phyloP scores from a whole-genome alignment of 2,797 vertebrate genomes.

The Steatocranus sp. region DNA sequence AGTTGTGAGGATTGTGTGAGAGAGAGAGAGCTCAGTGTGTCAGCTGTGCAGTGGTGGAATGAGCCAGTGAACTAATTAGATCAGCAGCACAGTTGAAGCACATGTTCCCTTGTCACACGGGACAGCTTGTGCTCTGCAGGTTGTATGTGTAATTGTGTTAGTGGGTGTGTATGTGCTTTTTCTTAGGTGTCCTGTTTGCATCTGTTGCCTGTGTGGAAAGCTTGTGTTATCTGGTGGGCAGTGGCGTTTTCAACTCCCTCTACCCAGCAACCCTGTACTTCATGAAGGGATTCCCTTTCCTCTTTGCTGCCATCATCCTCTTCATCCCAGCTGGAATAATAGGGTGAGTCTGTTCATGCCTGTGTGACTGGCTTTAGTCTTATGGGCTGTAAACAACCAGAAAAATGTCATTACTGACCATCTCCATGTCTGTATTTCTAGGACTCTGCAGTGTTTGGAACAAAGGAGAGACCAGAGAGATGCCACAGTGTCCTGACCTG shows the following conservation, averaged over 20 bases:
- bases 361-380: not conserved
- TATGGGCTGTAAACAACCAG: not conserved
- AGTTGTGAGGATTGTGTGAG: not conserved
- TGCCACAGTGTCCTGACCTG: slow-evolving; percentile 30
- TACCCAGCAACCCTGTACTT: slow-evolving; percentile 87
- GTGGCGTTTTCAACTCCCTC: slow-evolving; percentile 85
- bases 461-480: slow-evolving; percentile 41
- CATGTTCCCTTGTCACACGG: not conserved
- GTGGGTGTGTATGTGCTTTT: not conserved
- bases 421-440: slow-evolving; percentile 26
- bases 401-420: not conserved
- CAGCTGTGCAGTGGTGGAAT: not conserved
- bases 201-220: slow-evolving; percentile 86
- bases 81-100: not conserved
- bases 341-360: slow-evolving; percentile 73
- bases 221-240: slow-evolving; percentile 81
- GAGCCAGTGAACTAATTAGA: not conserved
- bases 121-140: not conserved
- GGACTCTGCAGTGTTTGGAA: slow-evolving; percentile 63
- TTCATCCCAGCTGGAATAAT: slow-evolving; percentile 84
- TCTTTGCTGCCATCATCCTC: slow-evolving; percentile 84
- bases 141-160: not conserved
- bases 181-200: slow-evolving; percentile 88
- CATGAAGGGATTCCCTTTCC: slow-evolving; percentile 93
- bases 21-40: not conserved